A percentile compares a stretch with the other conserved stretches of the same genome.
phyloP scores from a whole-genome alignment of 2,797 vertebrate genomes.

The Cheirogaleus major region DNA sequence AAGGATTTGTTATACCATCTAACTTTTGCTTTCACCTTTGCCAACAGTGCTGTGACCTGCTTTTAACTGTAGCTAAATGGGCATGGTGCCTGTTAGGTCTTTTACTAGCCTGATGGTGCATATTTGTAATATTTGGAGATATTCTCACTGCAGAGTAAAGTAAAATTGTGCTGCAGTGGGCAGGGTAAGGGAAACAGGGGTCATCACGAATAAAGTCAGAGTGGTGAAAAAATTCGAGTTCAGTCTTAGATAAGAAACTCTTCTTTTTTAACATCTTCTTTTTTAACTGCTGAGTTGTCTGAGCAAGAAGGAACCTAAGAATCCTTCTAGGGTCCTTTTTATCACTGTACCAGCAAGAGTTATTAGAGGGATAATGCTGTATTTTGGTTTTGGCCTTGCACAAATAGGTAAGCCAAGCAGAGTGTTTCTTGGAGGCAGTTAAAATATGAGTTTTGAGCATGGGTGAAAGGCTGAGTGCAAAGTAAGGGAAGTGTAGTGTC shows the following conservation, averaged over 20 bases:
- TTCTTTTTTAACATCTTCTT: neutral
- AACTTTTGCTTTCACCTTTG: slow-evolving; percentile 26
- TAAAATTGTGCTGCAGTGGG: neutral
- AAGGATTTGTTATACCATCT: neutral
- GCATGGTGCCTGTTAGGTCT: neutral
- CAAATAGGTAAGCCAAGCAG: neutral
- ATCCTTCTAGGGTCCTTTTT: neutral
- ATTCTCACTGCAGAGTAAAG: neutral
- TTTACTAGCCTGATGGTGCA: neutral
- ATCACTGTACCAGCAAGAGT: neutral
- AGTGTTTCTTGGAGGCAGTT: neutral
- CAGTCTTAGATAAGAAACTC: neutral
- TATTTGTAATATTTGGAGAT: slow-evolving; percentile 7
- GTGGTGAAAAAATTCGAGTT: neutral
- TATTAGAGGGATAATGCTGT: neutral
- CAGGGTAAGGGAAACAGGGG: neutral
- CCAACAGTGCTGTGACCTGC: neutral
- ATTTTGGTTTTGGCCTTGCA: slow-evolving; percentile 10
- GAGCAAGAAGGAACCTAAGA: neutral
- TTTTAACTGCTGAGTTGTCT: neutral
- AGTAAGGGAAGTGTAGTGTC: neutral
- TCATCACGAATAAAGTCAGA: neutral
- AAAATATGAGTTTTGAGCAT: neutral
- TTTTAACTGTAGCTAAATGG: neutral
- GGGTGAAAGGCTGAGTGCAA: neutral